Evolutionary conservation across 2,888 invertebrate species (phyloP).

Genomic region (Timema cristinae): DNA sequence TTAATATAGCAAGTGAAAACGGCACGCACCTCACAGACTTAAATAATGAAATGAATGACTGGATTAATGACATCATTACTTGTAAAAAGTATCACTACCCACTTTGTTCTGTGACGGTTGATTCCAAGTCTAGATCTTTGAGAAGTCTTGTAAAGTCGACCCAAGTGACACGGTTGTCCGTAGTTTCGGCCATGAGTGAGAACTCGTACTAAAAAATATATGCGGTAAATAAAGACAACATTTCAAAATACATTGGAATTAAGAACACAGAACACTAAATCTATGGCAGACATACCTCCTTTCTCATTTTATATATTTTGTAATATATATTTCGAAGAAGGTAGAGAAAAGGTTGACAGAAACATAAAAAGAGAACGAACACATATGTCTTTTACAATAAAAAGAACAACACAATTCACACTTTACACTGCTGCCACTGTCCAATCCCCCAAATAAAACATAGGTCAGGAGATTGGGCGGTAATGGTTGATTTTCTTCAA

Average conservation of each 20-base stretch:
- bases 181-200: conserved; percentile 11
- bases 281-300: background rate
- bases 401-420: too few species aligned
- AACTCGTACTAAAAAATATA: conserved; percentile 22
- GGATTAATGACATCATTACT: too few species aligned
- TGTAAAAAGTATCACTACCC: background rate
- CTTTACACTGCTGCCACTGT: too few species aligned
- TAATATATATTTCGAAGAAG: too few species aligned
- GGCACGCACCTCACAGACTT: too few species aligned
- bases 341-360: too few species aligned
- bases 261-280: background rate
- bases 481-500: too few species aligned
- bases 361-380: background rate
- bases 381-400: background rate
- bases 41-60: too few species aligned
- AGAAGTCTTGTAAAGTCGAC: conserved; percentile 21
- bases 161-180: conserved; percentile 14
- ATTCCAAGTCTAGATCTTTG: conserved; percentile 24
- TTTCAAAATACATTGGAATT: background rate
- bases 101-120: conserved; percentile 20
- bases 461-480: too few species aligned
- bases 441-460: too few species aligned
- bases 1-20: too few species aligned
- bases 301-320: background rate
- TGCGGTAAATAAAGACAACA: too few species aligned